Conservation (phyloP, 2,888 invertebrate genomes). For the Agrilus cyanescens region DNA sequence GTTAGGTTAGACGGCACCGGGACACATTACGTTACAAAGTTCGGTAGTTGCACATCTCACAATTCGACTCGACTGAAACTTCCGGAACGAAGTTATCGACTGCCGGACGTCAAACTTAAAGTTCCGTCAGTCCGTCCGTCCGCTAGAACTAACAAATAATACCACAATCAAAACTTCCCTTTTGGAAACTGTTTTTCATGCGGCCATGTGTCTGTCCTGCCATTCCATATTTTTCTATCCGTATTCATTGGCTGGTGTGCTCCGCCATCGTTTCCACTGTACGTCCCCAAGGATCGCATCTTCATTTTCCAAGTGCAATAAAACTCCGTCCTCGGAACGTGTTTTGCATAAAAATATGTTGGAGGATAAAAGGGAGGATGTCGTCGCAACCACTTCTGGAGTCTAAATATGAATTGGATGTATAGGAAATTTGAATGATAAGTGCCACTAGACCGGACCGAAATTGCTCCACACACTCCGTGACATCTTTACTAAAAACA, state of each 20-base stretch:
- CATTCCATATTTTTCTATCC: constrained; percentile 22
- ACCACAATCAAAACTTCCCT: too few species aligned
- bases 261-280: background rate
- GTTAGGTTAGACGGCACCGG: too few species aligned
- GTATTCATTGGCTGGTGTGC: constrained; percentile 23
- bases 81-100: too few species aligned
- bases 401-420: constrained; percentile 32
- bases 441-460: constrained; percentile 11
- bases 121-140: too few species aligned
- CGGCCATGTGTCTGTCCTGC: background rate
- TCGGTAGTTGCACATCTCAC: too few species aligned
- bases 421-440: constrained; percentile 29
- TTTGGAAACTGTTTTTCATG: too few species aligned
- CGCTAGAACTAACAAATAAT: too few species aligned
- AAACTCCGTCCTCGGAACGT: constrained; percentile 33
- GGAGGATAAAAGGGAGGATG: constrained; percentile 26
- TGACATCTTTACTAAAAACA: too few species aligned
- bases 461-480: too few species aligned
- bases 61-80: too few species aligned
- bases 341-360: constrained; percentile 36
- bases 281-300: constrained; percentile 28
- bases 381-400: constrained; percentile 17
- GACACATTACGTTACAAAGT: too few species aligned
- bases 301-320: constrained; percentile 33
- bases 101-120: too few species aligned